Base-by-base conservation (phyloP, 2,113 vertebrate species). In the Ammodytes marinus region DNA sequence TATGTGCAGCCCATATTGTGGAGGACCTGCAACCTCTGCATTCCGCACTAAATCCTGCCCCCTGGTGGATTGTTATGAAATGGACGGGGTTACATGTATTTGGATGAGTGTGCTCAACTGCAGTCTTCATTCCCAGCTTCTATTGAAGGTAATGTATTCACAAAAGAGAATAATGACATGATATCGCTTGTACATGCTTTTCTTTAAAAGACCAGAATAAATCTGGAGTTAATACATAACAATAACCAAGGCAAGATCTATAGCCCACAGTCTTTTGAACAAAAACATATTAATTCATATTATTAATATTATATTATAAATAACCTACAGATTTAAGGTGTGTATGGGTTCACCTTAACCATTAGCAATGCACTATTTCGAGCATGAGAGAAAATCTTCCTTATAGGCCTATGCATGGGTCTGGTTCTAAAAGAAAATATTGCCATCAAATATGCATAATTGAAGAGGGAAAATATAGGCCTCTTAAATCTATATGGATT, bases 11-110 rank as follows among this genome's bases (percentile, higher is more conserved):
- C 37, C n/a, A 3, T 46, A 6, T 9, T 35, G 52, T 11, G 45
- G 2, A 61, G 4, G 13, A 15, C 35, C 15, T 3, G 14, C 12
- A 76, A 58, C 19, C 7, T 45, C 8, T 53, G 37, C 46, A 77
- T 92, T 83, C 46, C 46, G 47, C 52, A 67, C 27, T 54, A 79
- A 67, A 89, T 69, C 4, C 3, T 42, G 85, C 85, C 92, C 89
- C 46, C 93, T 91, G n/a, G 86, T 82, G 93, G 87, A 45, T 61
- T 35, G 17, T 46, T n/a, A 40, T 46, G 27, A 59, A 67, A 53
- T 46, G 0, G 8, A 46, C 13, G 4, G 42, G 15, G 4, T 12
- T 19, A 2, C 42, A 40, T 53, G 11, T 63, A 67, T 61, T 45
- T n/a, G 15, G 14, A 54, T 39, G 15, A 52, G 64, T 14, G 8